Percentiles rank a stretch among this genome's conserved stretches.
Conservation (phyloP, 2,113 vertebrate species). For the Orthochromis indermauri region DNA sequence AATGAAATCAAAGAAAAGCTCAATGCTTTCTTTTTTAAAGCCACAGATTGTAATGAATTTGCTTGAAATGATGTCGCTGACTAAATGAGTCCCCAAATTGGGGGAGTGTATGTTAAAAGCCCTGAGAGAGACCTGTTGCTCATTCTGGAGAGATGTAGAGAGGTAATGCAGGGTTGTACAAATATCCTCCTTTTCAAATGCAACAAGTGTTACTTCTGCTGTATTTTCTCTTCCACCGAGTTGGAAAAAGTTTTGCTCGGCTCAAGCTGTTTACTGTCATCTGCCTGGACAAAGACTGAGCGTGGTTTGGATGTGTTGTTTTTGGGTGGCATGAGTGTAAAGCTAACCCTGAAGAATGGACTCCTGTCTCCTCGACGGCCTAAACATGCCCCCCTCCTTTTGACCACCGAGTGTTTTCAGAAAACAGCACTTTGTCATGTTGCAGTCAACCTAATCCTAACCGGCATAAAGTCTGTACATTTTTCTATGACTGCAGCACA, state of each 20-base stretch:
- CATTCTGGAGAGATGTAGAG: not conserved
- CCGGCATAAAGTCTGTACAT: slow-evolving; percentile 18
- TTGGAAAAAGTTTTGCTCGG: not conserved
- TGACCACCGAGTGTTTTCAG: slow-evolving; percentile 18
- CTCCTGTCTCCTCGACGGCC: slow-evolving; percentile 37
- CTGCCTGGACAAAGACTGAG: slow-evolving; percentile 8
- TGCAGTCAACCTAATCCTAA: slow-evolving; percentile 14
- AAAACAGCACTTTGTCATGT: slow-evolving; percentile 22
- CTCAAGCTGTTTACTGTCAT: not conserved
- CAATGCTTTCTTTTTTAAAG: not conserved
- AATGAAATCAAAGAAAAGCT: slow-evolving; percentile 15
- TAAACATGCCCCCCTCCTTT: slow-evolving; percentile 38
- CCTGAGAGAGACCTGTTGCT: slow-evolving; percentile 12
- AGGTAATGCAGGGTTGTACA: not conserved
- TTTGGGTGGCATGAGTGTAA: slow-evolving; percentile 41
- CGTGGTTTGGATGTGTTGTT: slow-evolving; percentile 31
- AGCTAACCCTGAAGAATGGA: not conserved
- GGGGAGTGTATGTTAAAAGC: not conserved
- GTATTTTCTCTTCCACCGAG: not conserved
- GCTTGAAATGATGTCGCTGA: not conserved
- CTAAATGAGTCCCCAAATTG: not conserved
- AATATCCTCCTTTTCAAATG: not conserved
- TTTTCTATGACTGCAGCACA: slow-evolving; percentile 59
- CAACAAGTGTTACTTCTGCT: not conserved
- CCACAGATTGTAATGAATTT: not conserved